Base-by-base conservation (phyloP, 2,113 vertebrate genomes). In the Noctilio leporinus region DNA sequence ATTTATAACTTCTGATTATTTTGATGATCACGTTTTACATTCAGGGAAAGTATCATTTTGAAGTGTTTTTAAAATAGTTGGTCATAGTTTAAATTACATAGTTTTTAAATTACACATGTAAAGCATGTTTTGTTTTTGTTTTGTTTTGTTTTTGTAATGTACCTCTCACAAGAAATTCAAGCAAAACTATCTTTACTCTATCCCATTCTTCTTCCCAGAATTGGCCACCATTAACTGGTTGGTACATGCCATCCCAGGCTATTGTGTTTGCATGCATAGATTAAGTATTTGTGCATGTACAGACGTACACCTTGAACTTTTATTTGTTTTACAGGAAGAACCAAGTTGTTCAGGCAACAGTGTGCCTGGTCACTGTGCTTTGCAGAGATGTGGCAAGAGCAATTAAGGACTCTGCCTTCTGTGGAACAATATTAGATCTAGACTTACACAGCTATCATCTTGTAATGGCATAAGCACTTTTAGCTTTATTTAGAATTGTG, bases 1-100 rank as follows among this genome's bases (percentile, higher is more conserved):
- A 77, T 91, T 86, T 95, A 16, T 76, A 82, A 40, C 92, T 95
- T 94, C 73, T 93, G 67, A 72, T 57, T 94, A 59, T 86, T 96
- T 70, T 45, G 38, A 1, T 89, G 28, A 65, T 78, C 51, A 33
- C 1, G 45, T 75, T 89, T 86, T 89, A 40, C 95, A 69, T 57
- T 55, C 38, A 89, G 73, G 38, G 26, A 92, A 75, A 81, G 47
- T 51, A 43, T 69, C 20, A 51, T 70, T 86, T 91, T 86, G 24
- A 95, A 77, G 24, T 59, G 20, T 72, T 82, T 78, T 40, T 57
- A 30, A 94, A 91, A 73, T 87, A 70, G 1, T 30, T 87, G 77
- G 35, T 87, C 49, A 86, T 15, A 70, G 51, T 77, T 89, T 78
- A 65, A 93, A 86, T 15, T 92, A 81, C 88, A 62, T 30, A n/a